These are phyloP conservation scores for Cabera pusaria DNA, from an alignment of 2,888 invertebrate species.

Conservation along the genomic window DNA sequence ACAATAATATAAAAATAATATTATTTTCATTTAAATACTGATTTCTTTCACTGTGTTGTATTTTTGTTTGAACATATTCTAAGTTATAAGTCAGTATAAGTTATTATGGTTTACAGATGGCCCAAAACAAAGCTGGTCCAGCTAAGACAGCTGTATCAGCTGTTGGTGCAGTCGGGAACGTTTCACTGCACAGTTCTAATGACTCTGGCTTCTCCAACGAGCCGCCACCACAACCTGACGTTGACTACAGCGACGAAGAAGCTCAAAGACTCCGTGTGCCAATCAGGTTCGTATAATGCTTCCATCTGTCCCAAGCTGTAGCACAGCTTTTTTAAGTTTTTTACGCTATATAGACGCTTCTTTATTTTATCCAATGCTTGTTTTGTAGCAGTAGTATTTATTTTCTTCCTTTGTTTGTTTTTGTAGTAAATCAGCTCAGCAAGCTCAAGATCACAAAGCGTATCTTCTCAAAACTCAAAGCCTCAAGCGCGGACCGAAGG, in stretches of 20 bases:
- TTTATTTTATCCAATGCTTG: conserved; percentile 43
- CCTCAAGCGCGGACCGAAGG: conserved; percentile 66
- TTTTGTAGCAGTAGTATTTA: conserved; percentile 50
- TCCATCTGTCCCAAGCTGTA: too few relatives aligned
- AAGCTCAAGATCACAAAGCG: conserved; percentile 61
- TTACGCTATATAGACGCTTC: conserved; percentile 35
- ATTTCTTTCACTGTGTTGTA: too few relatives aligned
- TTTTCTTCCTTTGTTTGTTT: conserved; percentile 51
- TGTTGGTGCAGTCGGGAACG: conserved; percentile 85
- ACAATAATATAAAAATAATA: too few relatives aligned
- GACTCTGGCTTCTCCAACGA: conserved; percentile 97
- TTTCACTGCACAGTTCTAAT: conserved; percentile 94
- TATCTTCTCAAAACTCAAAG: conserved; percentile 78
- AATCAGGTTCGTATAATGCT: conserved; percentile 80
- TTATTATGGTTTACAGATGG: conserved; percentile 61
- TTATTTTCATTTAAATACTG: too few relatives aligned
- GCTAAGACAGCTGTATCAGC: conserved; percentile 74
- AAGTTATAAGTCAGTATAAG: too few relatives aligned
- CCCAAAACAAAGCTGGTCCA: conserved; percentile 73
- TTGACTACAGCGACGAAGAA: conserved; percentile 96
- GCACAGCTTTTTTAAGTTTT: too few relatives aligned
- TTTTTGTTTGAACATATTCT: too few relatives aligned
- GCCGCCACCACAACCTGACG: conserved; percentile 93
- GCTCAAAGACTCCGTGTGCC: conserved; percentile 85
- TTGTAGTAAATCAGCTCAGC: conserved; percentile 73